Base-by-base conservation (phyloP, 1,140 invertebrate genomes). In the Diachasmimorpha longicaudata region DNA sequence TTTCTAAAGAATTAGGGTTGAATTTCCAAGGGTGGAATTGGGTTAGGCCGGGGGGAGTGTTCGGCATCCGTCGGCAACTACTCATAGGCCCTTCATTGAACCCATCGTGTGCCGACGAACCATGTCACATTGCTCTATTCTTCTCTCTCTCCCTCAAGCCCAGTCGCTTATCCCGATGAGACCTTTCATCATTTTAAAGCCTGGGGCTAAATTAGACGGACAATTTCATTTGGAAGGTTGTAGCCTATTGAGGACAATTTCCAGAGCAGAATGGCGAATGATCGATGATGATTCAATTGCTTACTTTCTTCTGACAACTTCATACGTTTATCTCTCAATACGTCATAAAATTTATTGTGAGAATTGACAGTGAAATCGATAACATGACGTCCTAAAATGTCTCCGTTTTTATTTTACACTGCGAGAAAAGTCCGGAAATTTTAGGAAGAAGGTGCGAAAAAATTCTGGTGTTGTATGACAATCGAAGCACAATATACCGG, bases 161-260 rank as follows among this genome's bases (percentile, higher is more conserved):
- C 67, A 69, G 16, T n/a, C 46, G 74, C 46, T 63, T 67, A 85
- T 84, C 84, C 85, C 83, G 58, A 63, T 73, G 85, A 82, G 84
- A 84, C 84, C 79, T 84, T 84, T 81, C 83, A 84, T 86, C 85
- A 85, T 85, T 86, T 86, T 85, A 85, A 86, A 86, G 83, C 77
- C 82, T 76, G 81, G 82, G 80, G 81, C 80, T 75, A 83, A 86
- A 86, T 86, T 86, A 86, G 83, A 82, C 82, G 82, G 82, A 79
- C 85, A 85, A 86, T 86, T 86, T 86, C 81, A 82, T 85, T 83
- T 75, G 77, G 77, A 80, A 68, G 73, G 70, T 69, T 74, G 66
- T 72, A 70, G 39, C 68, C 74, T 68, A 78, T 75, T 44, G 72
- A 66, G 70, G 48, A 73, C 55, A 63, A 63, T 63, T 63, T 23